Evolutionary conservation across 2,888 invertebrate species (phyloP), one percentile per base, ranked within the genome.

Genomic region (Teinopalpus imperialis): DNA sequence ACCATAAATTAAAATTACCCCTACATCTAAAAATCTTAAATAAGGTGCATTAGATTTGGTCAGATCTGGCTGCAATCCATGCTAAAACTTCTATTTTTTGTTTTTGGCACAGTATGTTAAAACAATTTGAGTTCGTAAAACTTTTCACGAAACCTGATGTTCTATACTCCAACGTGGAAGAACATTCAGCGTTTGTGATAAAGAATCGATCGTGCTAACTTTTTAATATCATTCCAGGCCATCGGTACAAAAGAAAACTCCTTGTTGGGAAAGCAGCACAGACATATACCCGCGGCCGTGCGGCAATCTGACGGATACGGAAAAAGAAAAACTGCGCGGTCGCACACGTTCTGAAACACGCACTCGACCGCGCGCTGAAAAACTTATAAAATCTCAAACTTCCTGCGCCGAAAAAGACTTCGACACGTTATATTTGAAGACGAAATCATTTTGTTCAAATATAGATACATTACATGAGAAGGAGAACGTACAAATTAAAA

Each of bases 251-350:
- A 91, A 91, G 57, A 91, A 92, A 35, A 91, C 90, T 0, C 94
- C 92, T 0, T 95, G 95, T 63, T 95, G 95, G 95, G 95, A 95
- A 64, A 94, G 94, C 58, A 94, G 93, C 57, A 93, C 94, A 0
- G 95, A 95, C 71, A 92, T 95, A 44, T 95, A 95, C 69, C 95
- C 95, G 1, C 92, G 92, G 37, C 95, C 95, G 0, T 92, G 94
- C 52, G 94, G 95, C 8, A 95, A 95, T 71, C 92, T 94, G 81
- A 95, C 95, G 0, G 95, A 95, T 72, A 93, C 91, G 4, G 95
- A 95, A 65, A 95, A 95, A 63, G 92, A 91, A 54, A 90, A 91
- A 3, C 63, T 91, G 5, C 85, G 91, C 1, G 90, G 90, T 0
- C 90, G 93, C 45, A 91, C 93, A 0, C 91, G 92, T 29, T 94